Evolutionary conservation across 1,140 invertebrate species (phyloP).

Genomic region (Ceratina japonica): DNA sequence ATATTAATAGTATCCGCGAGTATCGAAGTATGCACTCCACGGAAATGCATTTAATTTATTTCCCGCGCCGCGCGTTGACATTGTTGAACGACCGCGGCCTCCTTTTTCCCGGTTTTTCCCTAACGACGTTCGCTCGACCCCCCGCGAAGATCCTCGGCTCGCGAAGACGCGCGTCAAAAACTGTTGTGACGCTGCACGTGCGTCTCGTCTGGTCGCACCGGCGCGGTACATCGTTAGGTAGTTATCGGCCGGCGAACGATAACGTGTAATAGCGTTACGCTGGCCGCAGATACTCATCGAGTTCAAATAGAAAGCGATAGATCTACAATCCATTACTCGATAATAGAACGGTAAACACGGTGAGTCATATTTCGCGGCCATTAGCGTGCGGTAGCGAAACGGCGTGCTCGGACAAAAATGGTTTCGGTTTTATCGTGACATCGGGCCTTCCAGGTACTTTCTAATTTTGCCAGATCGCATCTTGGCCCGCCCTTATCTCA

Average conservation of each 20-base stretch:
- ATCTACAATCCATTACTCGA: slow-evolving; percentile 55
- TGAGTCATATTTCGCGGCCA: slow-evolving; percentile 56
- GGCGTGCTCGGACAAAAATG: slow-evolving; percentile 34
- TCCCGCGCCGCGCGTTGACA: slow-evolving; percentile 69
- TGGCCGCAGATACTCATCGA: slow-evolving; percentile 32
- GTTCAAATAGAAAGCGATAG: slow-evolving; percentile 48
- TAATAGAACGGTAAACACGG: slow-evolving; percentile 51
- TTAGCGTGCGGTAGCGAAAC: slow-evolving; percentile 34
- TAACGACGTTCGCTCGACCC: slow-evolving; percentile 2
- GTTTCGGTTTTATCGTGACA: slow-evolving; percentile 25
- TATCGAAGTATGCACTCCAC: slow-evolving; percentile 77
- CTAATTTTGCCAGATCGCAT: slow-evolving; percentile 51
- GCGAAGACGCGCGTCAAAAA: no score
- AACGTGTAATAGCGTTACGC: slow-evolving; percentile 15
- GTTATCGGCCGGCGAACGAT: neutral
- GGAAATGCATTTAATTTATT: slow-evolving; percentile 79
- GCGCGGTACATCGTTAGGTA: neutral
- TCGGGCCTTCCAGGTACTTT: slow-evolving; percentile 43
- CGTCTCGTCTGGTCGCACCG: neutral
- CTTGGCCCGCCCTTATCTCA: slow-evolving; percentile 47
- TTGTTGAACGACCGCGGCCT: slow-evolving; percentile 76
- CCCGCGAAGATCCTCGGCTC: slow-evolving; percentile 6
- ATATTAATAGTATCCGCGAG: slow-evolving; percentile 77
- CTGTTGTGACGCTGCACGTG: neutral
- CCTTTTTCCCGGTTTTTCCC: slow-evolving; percentile 61